phyloP scores from a whole-genome alignment of 2,888 invertebrate species.

The Macropis europaea region DNA sequence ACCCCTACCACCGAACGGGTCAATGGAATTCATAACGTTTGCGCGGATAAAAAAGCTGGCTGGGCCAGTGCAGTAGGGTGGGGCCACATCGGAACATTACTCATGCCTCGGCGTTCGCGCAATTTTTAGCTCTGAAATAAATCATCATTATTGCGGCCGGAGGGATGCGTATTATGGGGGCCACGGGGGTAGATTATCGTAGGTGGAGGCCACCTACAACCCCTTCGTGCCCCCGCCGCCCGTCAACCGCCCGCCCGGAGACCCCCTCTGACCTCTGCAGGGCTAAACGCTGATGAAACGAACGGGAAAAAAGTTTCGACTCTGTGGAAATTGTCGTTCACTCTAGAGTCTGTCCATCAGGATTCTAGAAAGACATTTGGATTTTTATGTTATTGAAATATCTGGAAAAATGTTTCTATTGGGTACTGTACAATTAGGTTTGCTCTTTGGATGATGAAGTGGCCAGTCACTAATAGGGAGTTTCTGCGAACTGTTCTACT shows the following conservation, averaged over 20 bases:
- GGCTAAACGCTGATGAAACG: conserved; percentile 42
- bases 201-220: conserved; percentile 63
- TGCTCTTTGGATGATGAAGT: no score
- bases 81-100: conserved; percentile 81
- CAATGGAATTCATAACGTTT: conserved; percentile 77
- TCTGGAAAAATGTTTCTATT: no score
- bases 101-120: conserved; percentile 82
- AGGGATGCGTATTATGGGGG: conserved; percentile 76
- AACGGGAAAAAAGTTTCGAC: conserved; percentile 21
- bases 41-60: conserved; percentile 72
- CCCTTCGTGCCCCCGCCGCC: conserved; percentile 4
- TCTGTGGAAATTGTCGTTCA: not conserved
- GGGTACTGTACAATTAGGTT: no score
- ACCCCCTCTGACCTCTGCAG: conserved; percentile 15
- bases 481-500: no score
- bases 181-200: conserved; percentile 75
- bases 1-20: conserved; percentile 70
- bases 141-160: conserved; percentile 83
- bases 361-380: not conserved
- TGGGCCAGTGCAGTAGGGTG: conserved; percentile 62
- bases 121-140: conserved; percentile 83
- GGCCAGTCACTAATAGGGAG: no score
- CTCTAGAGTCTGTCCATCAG: not conserved
- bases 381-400: no score
- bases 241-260: not conserved